Conservation (phyloP, 2,113 vertebrate genomes). For the Dromiciops gliroides region DNA sequence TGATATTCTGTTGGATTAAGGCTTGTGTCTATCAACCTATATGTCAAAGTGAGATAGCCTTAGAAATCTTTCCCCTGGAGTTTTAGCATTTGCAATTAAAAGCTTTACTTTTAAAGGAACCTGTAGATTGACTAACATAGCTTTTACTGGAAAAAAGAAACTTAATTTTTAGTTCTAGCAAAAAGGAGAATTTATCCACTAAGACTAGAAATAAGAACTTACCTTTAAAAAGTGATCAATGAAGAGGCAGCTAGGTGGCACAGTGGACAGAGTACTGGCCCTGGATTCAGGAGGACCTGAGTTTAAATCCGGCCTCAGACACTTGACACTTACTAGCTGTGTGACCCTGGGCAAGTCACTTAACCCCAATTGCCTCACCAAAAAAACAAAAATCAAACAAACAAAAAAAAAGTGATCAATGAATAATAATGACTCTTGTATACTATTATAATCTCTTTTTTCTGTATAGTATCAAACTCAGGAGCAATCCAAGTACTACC, state of each 20-base stretch:
- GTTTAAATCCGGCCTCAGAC: too few relatives aligned
- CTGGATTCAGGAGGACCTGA: too few relatives aligned
- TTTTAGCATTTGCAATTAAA: neutral
- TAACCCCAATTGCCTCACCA: too few relatives aligned
- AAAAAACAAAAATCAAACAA: too few relatives aligned
- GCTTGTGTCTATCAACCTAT: neutral
- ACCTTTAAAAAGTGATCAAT: neutral
- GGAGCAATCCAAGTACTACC: neutral
- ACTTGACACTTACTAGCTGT: too few relatives aligned
- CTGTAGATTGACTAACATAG: neutral
- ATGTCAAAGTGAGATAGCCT: neutral
- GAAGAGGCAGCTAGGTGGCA: too few relatives aligned
- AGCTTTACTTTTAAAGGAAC: neutral
- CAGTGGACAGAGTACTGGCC: too few relatives aligned
- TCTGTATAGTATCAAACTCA: neutral
- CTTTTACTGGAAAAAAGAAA: neutral
- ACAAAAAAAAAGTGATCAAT: neutral
- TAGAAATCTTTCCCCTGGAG: neutral
- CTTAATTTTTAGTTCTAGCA: neutral
- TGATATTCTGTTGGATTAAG: neutral
- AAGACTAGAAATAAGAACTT: neutral
- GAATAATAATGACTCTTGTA: neutral
- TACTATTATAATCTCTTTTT: conserved; percentile 12
- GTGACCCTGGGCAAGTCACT: too few relatives aligned
- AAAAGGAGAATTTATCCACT: neutral